These are phyloP conservation scores for Spialia ferax DNA, from an alignment of 2,888 invertebrate species.

Conservation along the genomic window DNA sequence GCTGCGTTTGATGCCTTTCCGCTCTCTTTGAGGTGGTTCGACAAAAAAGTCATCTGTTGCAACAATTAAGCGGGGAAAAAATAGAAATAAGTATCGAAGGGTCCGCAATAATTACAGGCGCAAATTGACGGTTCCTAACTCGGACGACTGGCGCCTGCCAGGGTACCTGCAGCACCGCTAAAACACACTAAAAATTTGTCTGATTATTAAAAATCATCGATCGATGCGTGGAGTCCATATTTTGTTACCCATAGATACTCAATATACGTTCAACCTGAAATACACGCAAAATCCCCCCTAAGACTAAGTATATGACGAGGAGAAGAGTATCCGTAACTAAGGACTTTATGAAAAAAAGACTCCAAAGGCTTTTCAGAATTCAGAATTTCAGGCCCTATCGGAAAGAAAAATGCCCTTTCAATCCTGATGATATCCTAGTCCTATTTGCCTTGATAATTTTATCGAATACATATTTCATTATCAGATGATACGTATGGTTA, in stretches of 20 bases:
- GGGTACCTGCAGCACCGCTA: conserved; percentile 65
- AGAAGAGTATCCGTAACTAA: too few relatives aligned
- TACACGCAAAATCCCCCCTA: background rate
- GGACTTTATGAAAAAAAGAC: too few relatives aligned
- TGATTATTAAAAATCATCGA: conserved; percentile 10
- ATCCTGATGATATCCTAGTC: too few relatives aligned
- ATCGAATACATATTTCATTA: background rate
- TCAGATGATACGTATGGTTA: too few relatives aligned
- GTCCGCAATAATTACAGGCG: conserved; percentile 86
- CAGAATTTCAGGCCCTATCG: too few relatives aligned
- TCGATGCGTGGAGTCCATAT: background rate
- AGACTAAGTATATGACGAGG: too few relatives aligned
- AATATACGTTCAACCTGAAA: background rate
- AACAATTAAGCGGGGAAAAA: conserved; percentile 85
- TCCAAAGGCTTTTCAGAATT: too few relatives aligned
- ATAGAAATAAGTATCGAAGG: conserved; percentile 86
- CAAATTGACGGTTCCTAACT: conserved; percentile 85
- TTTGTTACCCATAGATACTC: background rate
- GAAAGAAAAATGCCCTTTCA: too few relatives aligned
- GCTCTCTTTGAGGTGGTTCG: conserved; percentile 86
- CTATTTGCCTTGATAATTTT: background rate
- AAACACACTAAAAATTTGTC: conserved; percentile 19
- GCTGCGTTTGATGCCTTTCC: conserved; percentile 86
- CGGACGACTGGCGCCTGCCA: conserved; percentile 78
- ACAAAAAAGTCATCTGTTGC: conserved; percentile 87